A percentile compares a stretch with the other conserved stretches of the same genome.
Conservation (phyloP, 2,113 vertebrate genomes). For the Microcebus murinus region DNA sequence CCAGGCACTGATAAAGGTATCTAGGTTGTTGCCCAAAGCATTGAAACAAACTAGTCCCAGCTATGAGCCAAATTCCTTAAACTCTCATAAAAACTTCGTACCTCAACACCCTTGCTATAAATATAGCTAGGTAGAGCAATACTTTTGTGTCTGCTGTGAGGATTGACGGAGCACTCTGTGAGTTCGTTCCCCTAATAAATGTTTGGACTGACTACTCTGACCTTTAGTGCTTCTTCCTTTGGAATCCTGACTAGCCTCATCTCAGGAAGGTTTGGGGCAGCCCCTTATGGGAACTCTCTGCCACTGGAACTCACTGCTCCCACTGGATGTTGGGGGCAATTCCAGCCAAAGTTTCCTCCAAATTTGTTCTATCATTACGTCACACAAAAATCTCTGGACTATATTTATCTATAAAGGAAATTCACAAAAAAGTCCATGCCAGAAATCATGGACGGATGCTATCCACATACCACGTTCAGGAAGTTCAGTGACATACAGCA, state of each 20-base stretch:
- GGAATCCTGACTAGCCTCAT: not conserved
- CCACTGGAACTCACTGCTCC: not conserved
- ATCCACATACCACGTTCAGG: not conserved
- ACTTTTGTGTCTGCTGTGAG: not conserved
- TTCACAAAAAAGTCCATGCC: not conserved
- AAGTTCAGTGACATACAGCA: not conserved
- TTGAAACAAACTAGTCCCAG: not conserved
- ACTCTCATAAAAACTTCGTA: not conserved
- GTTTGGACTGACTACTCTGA: not conserved
- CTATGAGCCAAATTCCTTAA: not conserved
- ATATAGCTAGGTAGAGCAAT: not conserved
- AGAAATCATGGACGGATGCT: too few relatives aligned
- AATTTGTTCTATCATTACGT: not conserved
- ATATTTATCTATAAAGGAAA: not conserved
- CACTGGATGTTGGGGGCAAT: not conserved
- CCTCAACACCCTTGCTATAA: not conserved
- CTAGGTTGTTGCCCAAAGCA: not conserved
- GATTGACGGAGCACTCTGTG: not conserved
- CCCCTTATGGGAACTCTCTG: not conserved
- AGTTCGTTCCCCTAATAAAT: not conserved
- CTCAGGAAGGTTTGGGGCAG: not conserved
- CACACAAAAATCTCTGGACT: not conserved
- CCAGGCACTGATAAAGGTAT: not conserved
- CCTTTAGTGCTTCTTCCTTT: not conserved
- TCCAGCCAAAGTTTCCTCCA: not conserved